These are phyloP conservation scores for Sclerurus mexicanus DNA, from an alignment of 2,113 vertebrate species.

Conservation along the genomic window DNA sequence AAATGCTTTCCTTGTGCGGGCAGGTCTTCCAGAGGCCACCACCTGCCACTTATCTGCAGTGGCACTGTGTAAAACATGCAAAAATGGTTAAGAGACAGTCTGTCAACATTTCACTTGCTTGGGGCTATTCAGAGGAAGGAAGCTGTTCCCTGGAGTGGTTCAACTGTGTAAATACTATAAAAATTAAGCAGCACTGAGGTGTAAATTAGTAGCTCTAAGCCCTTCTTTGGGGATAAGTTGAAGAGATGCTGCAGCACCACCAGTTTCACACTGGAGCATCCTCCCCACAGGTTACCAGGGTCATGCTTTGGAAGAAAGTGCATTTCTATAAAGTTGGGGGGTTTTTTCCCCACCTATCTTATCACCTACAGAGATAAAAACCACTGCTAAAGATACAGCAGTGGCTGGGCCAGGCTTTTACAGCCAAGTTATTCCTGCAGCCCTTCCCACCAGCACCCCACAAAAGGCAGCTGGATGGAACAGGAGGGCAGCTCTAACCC, in stretches of 20 bases:
- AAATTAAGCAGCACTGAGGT: background rate
- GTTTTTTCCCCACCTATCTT: background rate
- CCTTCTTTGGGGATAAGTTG: background rate
- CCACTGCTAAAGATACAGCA: background rate
- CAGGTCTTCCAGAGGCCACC: background rate
- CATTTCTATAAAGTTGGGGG: background rate
- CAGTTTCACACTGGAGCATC: background rate
- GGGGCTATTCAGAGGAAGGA: background rate
- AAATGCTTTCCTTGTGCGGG: background rate
- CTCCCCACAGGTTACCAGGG: background rate
- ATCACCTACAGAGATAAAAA: background rate
- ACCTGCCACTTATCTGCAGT: background rate
- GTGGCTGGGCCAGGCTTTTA: background rate
- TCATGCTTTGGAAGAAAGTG: background rate
- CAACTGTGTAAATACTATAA: background rate
- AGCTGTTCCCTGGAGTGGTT: background rate
- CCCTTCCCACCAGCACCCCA: background rate
- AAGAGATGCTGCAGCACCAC: background rate
- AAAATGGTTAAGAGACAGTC: background rate
- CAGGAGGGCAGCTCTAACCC: background rate
- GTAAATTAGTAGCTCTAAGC: background rate
- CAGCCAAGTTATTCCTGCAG: background rate
- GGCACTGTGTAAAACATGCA: background rate
- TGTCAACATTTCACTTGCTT: background rate
- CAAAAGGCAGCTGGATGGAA: background rate